Base-by-base conservation (phyloP, 2,113 vertebrate species). In the Zapus hudsonius region DNA sequence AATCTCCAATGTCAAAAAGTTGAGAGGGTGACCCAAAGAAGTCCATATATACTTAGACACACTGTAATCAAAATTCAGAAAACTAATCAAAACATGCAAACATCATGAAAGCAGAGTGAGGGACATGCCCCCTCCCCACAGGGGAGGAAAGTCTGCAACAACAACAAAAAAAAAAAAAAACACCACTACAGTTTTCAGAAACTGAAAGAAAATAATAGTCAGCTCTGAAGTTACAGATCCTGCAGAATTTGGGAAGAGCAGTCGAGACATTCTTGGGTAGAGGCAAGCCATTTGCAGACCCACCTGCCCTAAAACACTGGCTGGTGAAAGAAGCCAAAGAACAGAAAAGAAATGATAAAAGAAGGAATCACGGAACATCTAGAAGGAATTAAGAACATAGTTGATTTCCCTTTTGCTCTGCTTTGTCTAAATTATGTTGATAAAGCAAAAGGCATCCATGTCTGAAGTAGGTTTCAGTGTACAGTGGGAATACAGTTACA, bases 401-500 rank as follows among this genome's bases (percentile, higher is more conserved):
- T 44, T 36, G 42, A 63, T 55, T 75, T 78, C 57, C 19, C 47
- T 89, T 83, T 17, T 75, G 70, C 83, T 66, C 15, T 33, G 23
- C 27, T 85, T 88, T 94, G n/a, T 83, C 70, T 80, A 79, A 92
- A 70, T 83, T 87, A 31, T 47, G 25, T 88, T 93, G n/a, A 64
- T 5, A 5, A 13, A 88, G 31, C 44, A 38, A 75, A 82, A 93
- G 33, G 9, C 27, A 8, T 73, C 25, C 7, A 36, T 17, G 47
- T 79, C 38, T 86, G 16, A 44, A 57, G 66, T 84, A 70, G 66
- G 57, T 36, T 84, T 64, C 66, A 75, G 7, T 63, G 9, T 31
- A 19, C 22, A 75, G 31, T 75, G n/a, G 10, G 75, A 89, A 42
- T 57, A 42, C n/a, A 6, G n/a, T 80, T 47, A 23, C 61, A 59